Evolutionary conservation across 2,888 invertebrate species (phyloP).

Genomic region (Patella depressa): DNA sequence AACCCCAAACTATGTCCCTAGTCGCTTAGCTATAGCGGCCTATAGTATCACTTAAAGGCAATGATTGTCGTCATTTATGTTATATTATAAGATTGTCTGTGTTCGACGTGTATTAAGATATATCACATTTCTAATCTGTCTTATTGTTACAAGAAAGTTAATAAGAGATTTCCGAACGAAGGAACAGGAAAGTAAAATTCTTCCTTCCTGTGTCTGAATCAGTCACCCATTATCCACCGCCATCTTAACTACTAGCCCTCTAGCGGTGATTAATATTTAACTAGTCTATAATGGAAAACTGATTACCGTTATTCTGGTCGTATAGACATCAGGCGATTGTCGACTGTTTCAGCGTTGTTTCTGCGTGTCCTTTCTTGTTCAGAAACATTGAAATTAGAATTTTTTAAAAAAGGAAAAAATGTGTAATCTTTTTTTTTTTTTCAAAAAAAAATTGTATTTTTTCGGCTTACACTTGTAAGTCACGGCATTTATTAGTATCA

Average conservation of each 20-base stretch:
- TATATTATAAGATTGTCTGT: neutral
- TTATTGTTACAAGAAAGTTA: neutral
- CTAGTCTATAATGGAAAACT: conserved; percentile 7
- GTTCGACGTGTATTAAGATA: neutral
- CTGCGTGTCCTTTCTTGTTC: neutral
- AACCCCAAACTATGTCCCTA: too few relatives aligned
- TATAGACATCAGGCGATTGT: neutral
- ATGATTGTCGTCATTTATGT: too few relatives aligned
- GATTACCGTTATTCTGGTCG: neutral
- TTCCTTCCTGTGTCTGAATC: neutral
- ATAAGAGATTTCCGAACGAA: conserved; percentile 3
- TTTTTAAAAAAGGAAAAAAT: accelerated
- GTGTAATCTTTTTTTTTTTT: too few relatives aligned
- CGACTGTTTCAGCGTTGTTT: neutral
- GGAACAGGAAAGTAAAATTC: conserved; percentile 4
- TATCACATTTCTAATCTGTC: neutral
- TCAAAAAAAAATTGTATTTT: too few relatives aligned
- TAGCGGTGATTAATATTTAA: conserved; percentile 10
- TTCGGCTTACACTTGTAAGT: too few relatives aligned
- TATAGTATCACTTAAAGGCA: too few relatives aligned
- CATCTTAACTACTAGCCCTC: conserved; percentile 7
- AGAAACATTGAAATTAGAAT: neutral
- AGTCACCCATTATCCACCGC: neutral
- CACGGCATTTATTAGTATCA: too few relatives aligned
- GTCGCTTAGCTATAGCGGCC: too few relatives aligned